Evolutionary conservation across 2,888 invertebrate species (phyloP).

Genomic region (Adineta ricciae): DNA sequence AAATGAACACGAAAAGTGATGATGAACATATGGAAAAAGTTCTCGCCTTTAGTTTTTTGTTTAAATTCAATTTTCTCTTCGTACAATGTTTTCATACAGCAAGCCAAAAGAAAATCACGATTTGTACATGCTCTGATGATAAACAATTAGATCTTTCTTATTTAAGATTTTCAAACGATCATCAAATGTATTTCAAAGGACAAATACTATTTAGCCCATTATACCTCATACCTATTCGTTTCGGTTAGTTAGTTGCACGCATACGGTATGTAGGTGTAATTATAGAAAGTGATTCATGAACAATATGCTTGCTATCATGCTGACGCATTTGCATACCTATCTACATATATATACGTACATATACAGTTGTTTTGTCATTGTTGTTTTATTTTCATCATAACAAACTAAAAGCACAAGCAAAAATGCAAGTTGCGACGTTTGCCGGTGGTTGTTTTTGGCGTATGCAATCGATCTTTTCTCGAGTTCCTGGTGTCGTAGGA

Average conservation of each 20-base stretch:
- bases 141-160: too few relatives aligned
- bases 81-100: too few relatives aligned
- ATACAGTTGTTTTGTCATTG: not conserved
- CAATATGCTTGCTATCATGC: not conserved
- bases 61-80: not conserved
- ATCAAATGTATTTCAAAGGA: too few relatives aligned
- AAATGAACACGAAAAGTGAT: not conserved
- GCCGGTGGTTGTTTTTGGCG: constrained; percentile 34
- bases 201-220: too few relatives aligned
- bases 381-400: not conserved
- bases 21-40: not conserved
- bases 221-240: too few relatives aligned
- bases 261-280: too few relatives aligned
- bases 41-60: not conserved
- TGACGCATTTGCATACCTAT: not conserved
- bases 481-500: constrained; percentile 22
- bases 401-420: not conserved
- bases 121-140: too few relatives aligned
- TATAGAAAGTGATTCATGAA: too few relatives aligned
- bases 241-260: too few relatives aligned
- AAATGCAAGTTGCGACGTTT: constrained; percentile 23
- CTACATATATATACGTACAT: not conserved
- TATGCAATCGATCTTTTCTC: constrained; percentile 28
- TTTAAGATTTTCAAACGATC: too few relatives aligned
- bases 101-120: too few relatives aligned